These are phyloP conservation scores for Xestoiulus laeticollis DNA, from an alignment of 2,888 invertebrate species.

Conservation along the genomic window DNA sequence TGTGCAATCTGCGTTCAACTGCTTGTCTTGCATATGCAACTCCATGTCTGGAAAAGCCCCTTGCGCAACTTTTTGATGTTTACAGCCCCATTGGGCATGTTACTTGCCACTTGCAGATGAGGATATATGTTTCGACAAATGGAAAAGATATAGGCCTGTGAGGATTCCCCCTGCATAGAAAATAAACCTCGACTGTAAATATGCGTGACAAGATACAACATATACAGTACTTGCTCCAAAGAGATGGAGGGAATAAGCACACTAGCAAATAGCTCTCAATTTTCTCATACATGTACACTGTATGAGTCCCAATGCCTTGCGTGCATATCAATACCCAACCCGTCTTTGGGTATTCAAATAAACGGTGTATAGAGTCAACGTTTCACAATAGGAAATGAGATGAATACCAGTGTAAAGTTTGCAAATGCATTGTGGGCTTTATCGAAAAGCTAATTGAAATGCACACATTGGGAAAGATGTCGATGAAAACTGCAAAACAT, in stretches of 20 bases:
- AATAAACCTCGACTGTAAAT: slow-evolving; percentile 15
- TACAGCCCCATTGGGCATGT: slow-evolving; percentile 49
- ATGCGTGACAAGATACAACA: slow-evolving; percentile 23
- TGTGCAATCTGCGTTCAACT: neutral
- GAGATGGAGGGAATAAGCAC: neutral
- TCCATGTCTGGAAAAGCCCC: slow-evolving; percentile 11
- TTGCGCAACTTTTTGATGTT: slow-evolving; percentile 39
- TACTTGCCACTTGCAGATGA: slow-evolving; percentile 48
- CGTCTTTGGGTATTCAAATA: neutral
- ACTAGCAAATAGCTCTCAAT: neutral
- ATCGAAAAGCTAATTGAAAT: neutral
- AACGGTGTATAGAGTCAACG: neutral
- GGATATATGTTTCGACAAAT: slow-evolving; percentile 46
- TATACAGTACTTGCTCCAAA: neutral
- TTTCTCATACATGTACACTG: neutral
- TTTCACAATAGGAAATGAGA: neutral
- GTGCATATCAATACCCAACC: neutral
- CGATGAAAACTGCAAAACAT: too few relatives aligned
- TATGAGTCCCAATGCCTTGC: neutral
- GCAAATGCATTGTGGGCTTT: neutral
- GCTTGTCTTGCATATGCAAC: neutral
- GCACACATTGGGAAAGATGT: neutral
- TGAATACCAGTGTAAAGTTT: neutral
- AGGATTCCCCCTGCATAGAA: slow-evolving; percentile 16
- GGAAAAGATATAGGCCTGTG: slow-evolving; percentile 36